Evolutionary conservation across 2,113 vertebrate genomes (phyloP), one percentile per base, ranked within the genome.

Genomic region (Caranx melampygus): DNA sequence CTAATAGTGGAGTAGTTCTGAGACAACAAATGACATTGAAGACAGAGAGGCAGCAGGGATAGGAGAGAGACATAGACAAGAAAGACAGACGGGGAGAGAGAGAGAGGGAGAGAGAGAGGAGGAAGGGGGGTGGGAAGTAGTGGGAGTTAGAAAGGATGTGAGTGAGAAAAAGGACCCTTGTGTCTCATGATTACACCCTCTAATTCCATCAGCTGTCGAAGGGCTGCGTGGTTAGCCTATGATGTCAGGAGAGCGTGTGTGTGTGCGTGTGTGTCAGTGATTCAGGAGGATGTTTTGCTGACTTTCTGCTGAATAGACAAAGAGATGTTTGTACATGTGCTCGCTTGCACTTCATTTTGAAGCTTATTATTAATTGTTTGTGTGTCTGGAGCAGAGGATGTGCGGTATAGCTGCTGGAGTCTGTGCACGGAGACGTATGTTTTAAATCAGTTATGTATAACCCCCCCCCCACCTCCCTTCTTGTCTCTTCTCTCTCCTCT

Each of bases 131-230:
- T 10, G 42, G 47, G 65, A 42, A 21, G 69, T 62, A 26, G 78
- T 76, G 78, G 79, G 81, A 66, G 78, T 84, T 72, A 72, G 72
- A 83, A 68, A 87, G 84, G 77, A 87, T 75, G 79, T 77, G 73
- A 72, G 58, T 60, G 77, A 72, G 81, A 55, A 75, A 89, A 76
- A 78, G 79, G 83, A 79, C 85, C 84, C 90, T 87, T 88, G 87
- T 90, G 91, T 88, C 87, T 84, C 83, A 78, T 87, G 87, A 93
- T 91, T 87, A 89, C 68, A 18, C 68, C 87, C 80, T 80, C 66
- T 90, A 87, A 90, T 85, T 91, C 81, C 86, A 89, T 95, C 93
- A 93, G 92, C 90, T 92, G 88, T 88, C 73, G 58, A 88, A 72
- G 6, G 76, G 83, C 85, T 85, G 88, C 88, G 8, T 93, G 61